These are phyloP conservation scores for Adelosebastes latens DNA, from an alignment of 2,797 vertebrate genomes.

Conservation along the genomic window DNA sequence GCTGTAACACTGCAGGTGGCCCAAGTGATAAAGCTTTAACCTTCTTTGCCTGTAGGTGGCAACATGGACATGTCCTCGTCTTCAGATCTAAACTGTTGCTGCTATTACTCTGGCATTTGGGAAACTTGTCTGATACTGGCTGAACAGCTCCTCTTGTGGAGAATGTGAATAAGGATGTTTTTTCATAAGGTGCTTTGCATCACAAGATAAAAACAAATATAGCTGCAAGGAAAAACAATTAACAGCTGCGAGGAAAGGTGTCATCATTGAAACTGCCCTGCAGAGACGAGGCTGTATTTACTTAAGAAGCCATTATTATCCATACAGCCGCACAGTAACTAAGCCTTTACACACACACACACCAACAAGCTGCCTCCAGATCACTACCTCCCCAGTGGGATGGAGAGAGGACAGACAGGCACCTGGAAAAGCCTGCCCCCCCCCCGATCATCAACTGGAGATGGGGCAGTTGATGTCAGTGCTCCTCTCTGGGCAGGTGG, in stretches of 20 bases:
- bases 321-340: constrained; percentile 16
- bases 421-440: constrained; percentile 56
- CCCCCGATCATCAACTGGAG: constrained; percentile 74
- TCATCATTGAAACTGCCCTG: constrained; percentile 17
- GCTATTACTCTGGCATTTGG: background rate
- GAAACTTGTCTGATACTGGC: background rate
- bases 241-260: constrained; percentile 10
- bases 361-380: constrained; percentile 49
- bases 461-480: constrained; percentile 75
- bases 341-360: constrained; percentile 32
- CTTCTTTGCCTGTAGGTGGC: background rate
- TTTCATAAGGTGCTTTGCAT: background rate
- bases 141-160: background rate
- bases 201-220: constrained; percentile 9
- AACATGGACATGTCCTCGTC: background rate
- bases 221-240: constrained; percentile 27
- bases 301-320: constrained; percentile 9
- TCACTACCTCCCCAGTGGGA: constrained; percentile 43
- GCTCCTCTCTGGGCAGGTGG: constrained; percentile 42
- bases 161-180: background rate
- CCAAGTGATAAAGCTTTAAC: background rate
- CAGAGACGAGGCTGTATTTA: constrained; percentile 13
- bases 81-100: background rate
- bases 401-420: constrained; percentile 54
- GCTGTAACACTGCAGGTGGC: background rate